Base-by-base conservation (phyloP, 2,888 invertebrate genomes). In the Mesorhabditis sp. region DNA sequence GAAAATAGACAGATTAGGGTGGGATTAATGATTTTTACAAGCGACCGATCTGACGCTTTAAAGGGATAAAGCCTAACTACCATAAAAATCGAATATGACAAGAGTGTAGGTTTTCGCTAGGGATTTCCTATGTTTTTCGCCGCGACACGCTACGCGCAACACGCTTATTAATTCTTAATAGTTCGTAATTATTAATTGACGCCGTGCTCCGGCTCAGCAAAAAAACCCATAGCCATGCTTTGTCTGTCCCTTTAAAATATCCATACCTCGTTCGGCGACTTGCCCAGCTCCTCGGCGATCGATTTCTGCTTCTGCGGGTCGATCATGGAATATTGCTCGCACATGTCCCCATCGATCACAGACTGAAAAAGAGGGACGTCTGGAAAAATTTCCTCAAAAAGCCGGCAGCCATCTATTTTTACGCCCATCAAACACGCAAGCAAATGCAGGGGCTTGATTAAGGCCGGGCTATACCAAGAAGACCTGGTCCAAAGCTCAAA, bases 291-390 rank as follows among this genome's bases (percentile, higher is more conserved):
- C 64, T 92, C 91, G 0, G 96, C 92, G 72, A 99, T 95, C 76
- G 92, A 92, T 84, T 94, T 95, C 87, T 99, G 98, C 87, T 96
- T 97, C 0, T 90, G 88, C 0, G 92, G 90, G 81, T 98, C 98
- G 84, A 99, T 90, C 0, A 95, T 94, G 86, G 95, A 95, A 88
- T 93, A 99, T 88, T 97, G 96, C 87, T 99, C 98, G 87, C 98
- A 99, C 66, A 99, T 89, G 87, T 99, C 98, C 4, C 98, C 98
- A 87, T 99, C 98, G 79, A 98, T 92, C 1, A 98, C 95, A 89
- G 94, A 95, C 91, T 95, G 89, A 6, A 90, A 89, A 86, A 65
- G 13, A 43, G 65, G 65, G 13, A 65, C 13, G 65, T 42, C 13
- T 42, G n/a, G 41, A 10, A 41, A 70, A 58, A 43, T 15, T 68